Evolutionary conservation across 2,888 invertebrate genomes (phyloP).

Genomic region (Marronus borbonicus): DNA sequence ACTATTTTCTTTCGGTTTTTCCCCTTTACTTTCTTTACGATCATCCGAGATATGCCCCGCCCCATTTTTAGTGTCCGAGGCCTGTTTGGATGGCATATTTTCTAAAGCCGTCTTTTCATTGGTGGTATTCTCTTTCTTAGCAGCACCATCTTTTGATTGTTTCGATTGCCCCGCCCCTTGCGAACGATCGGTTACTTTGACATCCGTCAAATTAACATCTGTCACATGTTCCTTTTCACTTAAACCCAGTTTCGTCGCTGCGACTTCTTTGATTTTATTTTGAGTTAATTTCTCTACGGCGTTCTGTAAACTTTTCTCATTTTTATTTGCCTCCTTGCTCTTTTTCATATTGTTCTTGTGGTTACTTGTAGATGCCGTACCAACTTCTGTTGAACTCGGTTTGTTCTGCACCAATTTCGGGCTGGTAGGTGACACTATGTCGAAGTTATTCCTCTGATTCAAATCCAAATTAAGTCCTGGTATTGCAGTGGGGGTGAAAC

Average conservation of each 20-base stretch:
- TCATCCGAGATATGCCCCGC: constrained; percentile 11
- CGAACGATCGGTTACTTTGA: constrained; percentile 13
- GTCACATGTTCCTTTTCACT: constrained; percentile 24
- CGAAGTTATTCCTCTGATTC: constrained; percentile 61
- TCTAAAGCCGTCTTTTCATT: not conserved
- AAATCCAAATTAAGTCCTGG: constrained; percentile 59
- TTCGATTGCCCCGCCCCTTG: not conserved
- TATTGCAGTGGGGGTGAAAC: constrained; percentile 60
- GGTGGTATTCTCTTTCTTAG: not conserved
- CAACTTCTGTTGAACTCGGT: not conserved
- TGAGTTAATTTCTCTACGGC: constrained; percentile 67
- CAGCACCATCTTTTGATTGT: not conserved
- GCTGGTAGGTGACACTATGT: constrained; percentile 55
- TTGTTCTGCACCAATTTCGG: constrained; percentile 51
- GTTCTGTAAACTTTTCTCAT: constrained; percentile 67
- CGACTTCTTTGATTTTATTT: constrained; percentile 63
- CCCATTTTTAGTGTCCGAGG: constrained; percentile 18
- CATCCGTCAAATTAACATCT: constrained; percentile 19
- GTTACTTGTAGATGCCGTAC: not conserved
- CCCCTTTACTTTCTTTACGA: constrained; percentile 3
- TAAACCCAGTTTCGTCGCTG: constrained; percentile 47
- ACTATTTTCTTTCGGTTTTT: constrained; percentile 47
- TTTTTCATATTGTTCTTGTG: constrained; percentile 44
- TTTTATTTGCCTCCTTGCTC: constrained; percentile 59
- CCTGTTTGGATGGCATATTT: not conserved